Evolutionary conservation across 2,888 invertebrate genomes (phyloP).

Genomic region (Deilephila elpenor): DNA sequence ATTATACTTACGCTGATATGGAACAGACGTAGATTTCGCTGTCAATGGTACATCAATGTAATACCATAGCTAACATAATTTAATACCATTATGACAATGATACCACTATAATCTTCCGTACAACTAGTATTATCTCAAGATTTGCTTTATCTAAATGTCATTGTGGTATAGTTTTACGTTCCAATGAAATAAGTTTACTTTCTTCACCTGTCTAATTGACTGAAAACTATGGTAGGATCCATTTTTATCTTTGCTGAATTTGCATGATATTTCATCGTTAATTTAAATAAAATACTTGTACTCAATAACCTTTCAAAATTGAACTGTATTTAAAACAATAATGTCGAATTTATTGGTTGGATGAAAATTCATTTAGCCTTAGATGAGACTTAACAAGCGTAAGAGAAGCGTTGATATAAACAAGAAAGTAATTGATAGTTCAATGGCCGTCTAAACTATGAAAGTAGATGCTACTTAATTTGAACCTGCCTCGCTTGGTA

Average conservation of each 20-base stretch:
- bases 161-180: neutral
- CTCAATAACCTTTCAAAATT: too few species aligned
- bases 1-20: neutral
- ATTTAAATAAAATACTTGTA: too few species aligned
- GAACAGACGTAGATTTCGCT: neutral
- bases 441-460: neutral
- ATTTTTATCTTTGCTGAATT: neutral
- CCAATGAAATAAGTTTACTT: neutral
- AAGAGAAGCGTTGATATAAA: neutral
- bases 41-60: neutral
- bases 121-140: neutral
- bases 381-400: neutral
- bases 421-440: conserved; percentile 4
- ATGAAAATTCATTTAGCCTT: neutral
- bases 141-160: conserved; percentile 1
- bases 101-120: neutral
- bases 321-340: neutral
- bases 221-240: neutral
- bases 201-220: neutral
- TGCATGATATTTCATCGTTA: neutral
- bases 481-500: neutral
- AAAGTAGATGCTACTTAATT: neutral
- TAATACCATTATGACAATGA: too few species aligned
- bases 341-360: neutral
- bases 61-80: neutral